Evolutionary conservation across 2,797 vertebrate species (phyloP).

Genomic region (Zalophus californianus): DNA sequence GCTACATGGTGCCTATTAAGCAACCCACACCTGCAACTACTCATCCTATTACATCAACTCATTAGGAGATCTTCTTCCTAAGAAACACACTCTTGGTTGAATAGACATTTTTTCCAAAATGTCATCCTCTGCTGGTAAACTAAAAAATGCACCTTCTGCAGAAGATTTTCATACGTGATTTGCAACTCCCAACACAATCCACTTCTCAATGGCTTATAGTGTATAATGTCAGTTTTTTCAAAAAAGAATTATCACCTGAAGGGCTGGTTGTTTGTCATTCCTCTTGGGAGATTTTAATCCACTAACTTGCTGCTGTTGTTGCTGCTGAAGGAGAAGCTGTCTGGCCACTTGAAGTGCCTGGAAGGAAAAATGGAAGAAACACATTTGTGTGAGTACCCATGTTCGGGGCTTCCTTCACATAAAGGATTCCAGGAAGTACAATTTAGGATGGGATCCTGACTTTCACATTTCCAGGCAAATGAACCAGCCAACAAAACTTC

Average conservation of each 20-base stretch:
- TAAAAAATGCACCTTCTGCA: not conserved
- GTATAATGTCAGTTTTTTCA: not conserved
- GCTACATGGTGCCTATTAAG: not conserved
- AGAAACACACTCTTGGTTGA: not conserved
- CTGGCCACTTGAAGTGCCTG: slow-evolving; percentile 98
- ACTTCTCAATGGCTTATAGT: not conserved
- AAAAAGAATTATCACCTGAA: slow-evolving; percentile 91
- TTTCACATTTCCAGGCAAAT: slow-evolving; percentile 32
- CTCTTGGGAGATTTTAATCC: slow-evolving; percentile 95
- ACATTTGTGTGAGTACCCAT: slow-evolving; percentile 58
- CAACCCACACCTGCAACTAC: not conserved
- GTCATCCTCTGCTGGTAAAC: not conserved
- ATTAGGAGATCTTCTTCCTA: not conserved
- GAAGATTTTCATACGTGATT: not conserved
- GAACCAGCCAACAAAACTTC: slow-evolving; percentile 22
- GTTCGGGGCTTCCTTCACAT: not conserved
- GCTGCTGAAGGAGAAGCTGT: slow-evolving; percentile 94
- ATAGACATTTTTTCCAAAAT: not conserved
- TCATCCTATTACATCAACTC: not conserved
- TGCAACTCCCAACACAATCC: not conserved
- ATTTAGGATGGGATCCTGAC: not conserved
- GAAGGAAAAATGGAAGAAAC: slow-evolving; percentile 80
- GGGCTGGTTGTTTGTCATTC: slow-evolving; percentile 94
- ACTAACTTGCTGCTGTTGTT: slow-evolving; percentile 93
- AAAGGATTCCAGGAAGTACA: not conserved